A percentile compares a stretch with the other conserved stretches of the same genome.
Conservation (phyloP, 2,888 invertebrate genomes). For the Volucella bombylans region DNA sequence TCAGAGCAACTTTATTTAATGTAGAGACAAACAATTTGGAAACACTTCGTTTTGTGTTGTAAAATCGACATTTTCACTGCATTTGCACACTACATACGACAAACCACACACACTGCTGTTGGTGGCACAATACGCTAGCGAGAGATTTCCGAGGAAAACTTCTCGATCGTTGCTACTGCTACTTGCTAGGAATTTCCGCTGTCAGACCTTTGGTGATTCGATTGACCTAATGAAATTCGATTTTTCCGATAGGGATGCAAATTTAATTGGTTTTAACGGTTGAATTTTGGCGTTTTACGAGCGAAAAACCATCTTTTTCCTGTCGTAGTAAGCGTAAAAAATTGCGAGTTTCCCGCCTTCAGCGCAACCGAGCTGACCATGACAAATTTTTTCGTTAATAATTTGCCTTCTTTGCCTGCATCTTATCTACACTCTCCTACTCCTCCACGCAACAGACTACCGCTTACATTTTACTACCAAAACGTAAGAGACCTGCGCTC, state of each 20-base stretch:
- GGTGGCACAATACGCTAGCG: constrained; percentile 29
- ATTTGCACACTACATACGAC: constrained; percentile 51
- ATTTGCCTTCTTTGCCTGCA: no score
- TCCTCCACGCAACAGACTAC: no score
- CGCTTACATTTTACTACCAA: no score
- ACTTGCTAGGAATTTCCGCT: constrained; percentile 50
- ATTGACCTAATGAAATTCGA: background rate
- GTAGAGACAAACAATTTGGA: constrained; percentile 31
- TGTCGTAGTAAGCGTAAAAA: constrained; percentile 60
- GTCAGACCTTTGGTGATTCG: constrained; percentile 42
- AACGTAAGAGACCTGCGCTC: no score
- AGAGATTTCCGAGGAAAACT: constrained; percentile 54
- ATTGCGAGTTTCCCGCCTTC: no score
- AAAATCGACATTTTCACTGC: constrained; percentile 56
- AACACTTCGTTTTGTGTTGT: constrained; percentile 32
- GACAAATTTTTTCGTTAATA: no score
- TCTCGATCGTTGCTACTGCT: constrained; percentile 57
- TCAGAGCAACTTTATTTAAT: constrained; percentile 47
- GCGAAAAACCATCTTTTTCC: constrained; percentile 54
- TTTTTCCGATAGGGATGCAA: background rate
- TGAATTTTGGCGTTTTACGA: constrained; percentile 21
- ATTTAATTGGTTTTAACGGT: constrained; percentile 14
- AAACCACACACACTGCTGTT: constrained; percentile 26
- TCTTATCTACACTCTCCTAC: no score
- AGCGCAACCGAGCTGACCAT: no score